A percentile compares a stretch with the other conserved stretches of the same genome.
phyloP scores from a whole-genome alignment of 2,113 vertebrate genomes.

The Hippocampus zosterae region DNA sequence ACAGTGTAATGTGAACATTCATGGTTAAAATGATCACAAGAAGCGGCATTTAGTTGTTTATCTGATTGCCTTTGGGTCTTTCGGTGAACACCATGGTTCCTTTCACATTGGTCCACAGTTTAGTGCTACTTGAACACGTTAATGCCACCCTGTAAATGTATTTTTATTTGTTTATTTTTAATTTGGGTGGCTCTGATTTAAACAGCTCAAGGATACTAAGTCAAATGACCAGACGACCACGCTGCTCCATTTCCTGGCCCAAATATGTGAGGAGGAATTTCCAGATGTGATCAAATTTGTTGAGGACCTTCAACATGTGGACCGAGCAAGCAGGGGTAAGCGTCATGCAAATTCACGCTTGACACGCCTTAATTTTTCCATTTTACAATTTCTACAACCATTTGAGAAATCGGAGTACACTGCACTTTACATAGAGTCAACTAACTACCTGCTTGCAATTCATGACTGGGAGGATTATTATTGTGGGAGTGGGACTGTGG shows the following conservation, averaged over 20 bases:
- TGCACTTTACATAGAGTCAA: background rate
- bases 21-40: background rate
- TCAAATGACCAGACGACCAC: slow-evolving; percentile 91
- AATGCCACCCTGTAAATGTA: background rate
- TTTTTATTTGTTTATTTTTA: background rate
- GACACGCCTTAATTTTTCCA: background rate
- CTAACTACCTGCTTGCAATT: too few relatives aligned
- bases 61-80: background rate
- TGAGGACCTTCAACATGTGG: slow-evolving; percentile 86
- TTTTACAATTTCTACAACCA: background rate
- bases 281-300: slow-evolving; percentile 82
- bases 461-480: too few relatives aligned
- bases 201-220: slow-evolving; percentile 90
- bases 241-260: slow-evolving; percentile 88
- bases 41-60: background rate
- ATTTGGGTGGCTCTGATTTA: background rate
- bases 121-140: background rate
- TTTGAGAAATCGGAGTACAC: background rate
- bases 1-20: too few relatives aligned
- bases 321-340: slow-evolving; percentile 89
- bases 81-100: background rate
- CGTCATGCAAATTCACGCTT: background rate
- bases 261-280: slow-evolving; percentile 87
- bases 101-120: background rate
- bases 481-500: too few relatives aligned